Evolutionary conservation across 2,113 vertebrate species (phyloP).

Genomic region (Xiphophorus hellerii): DNA sequence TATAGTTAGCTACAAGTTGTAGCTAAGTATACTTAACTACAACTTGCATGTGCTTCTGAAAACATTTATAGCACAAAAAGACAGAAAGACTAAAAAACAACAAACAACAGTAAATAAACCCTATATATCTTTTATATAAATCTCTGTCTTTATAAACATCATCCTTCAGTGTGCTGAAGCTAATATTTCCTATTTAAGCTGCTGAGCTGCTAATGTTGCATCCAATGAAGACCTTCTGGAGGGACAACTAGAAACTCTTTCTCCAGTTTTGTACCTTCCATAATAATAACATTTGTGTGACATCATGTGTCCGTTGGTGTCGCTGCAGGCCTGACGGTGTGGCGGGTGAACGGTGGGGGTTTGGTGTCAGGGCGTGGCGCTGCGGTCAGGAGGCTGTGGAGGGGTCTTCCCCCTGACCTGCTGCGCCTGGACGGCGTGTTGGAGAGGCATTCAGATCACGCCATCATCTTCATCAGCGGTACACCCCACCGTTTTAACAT

Average conservation of each 20-base stretch:
- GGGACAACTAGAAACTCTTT: too few species aligned
- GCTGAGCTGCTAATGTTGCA: too few species aligned
- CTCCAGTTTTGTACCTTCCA: background rate
- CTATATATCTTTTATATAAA: too few species aligned
- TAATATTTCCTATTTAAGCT: too few species aligned
- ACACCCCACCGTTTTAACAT: background rate
- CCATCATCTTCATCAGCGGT: slow-evolving; percentile 78
- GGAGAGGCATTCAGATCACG: slow-evolving; percentile 74
- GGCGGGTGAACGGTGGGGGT: slow-evolving; percentile 68
- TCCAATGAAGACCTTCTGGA: too few species aligned
- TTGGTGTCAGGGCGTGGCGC: slow-evolving; percentile 63
- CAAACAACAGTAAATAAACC: too few species aligned
- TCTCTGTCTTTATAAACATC: too few species aligned
- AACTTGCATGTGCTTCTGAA: background rate
- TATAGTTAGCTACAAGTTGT: too few species aligned
- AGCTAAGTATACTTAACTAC: too few species aligned
- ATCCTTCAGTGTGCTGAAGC: too few species aligned
- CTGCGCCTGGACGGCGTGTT: slow-evolving; percentile 64
- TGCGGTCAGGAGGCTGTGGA: slow-evolving; percentile 71
- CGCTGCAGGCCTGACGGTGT: slow-evolving; percentile 71
- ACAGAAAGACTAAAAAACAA: background rate
- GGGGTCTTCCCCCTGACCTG: slow-evolving; percentile 67
- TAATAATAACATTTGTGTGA: background rate
- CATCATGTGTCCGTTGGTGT: background rate
- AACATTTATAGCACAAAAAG: background rate